Base-by-base conservation (phyloP, 2,888 invertebrate genomes). In the Pharmacophagus antenor region DNA sequence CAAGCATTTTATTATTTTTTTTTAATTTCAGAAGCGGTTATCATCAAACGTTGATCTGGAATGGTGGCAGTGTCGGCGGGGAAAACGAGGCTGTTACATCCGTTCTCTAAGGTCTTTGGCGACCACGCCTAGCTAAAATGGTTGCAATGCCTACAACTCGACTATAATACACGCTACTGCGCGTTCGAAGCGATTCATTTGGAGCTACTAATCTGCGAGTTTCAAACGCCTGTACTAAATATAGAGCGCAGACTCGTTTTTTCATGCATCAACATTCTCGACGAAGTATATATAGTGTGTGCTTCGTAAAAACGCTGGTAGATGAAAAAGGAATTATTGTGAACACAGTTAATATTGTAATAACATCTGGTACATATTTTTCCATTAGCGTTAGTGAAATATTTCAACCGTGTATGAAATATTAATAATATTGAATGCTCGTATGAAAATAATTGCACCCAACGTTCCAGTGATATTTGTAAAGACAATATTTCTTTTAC, bases 61-160 rank as follows among this genome's bases (percentile, higher is more conserved):
- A 77, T 76, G 67, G 71, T 70, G 70, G 73, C 72, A 73, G 73
- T 72, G 70, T 73, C 71, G 70, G 74, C 71, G 68, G 68, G 63
- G 65, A 69, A 74, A 78, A 72, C 84, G 85, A 85, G 86, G 85
- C 85, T 85, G 81, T 81, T 75, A 84, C 84, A 86, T 87, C 86
- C 88, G 85, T 76, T 85, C 81, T 74, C 79, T 84, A 79, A 85
- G 85, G 84, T 83, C 84, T 79, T 70, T 63, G 65, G 65, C 72
- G 79, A 74, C 86, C 86, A 85, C 86, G 85, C 86, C 86, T 84
- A 78, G 80, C 71, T 77, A 71, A 79, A 77, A 73, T 71, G 70
- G 68, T 70, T 72, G 64, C 76, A 74, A 79, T 78, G 78, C 77
- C 79, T 81, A 79, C 70, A 64, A 65, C 69, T 77, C 70, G 63